Evolutionary conservation across 2,113 vertebrate species (phyloP).

Genomic region (Oophaga pumilio): DNA sequence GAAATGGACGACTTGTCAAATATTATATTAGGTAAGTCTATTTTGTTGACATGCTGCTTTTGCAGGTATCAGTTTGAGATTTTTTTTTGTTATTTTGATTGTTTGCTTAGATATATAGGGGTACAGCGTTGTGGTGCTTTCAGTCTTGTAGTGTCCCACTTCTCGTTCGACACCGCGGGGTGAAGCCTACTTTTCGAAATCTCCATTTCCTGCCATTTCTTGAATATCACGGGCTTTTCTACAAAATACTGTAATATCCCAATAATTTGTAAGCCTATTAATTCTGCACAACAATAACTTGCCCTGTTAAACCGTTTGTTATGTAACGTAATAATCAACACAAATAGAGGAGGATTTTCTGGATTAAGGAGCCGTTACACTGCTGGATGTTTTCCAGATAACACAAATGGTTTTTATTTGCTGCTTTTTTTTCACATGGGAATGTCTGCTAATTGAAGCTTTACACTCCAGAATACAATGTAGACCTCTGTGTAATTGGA

Average conservation of each 20-base stretch:
- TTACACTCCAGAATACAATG: background rate
- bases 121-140: no score
- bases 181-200: background rate
- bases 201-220: background rate
- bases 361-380: conserved; percentile 15
- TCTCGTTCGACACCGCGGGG: background rate
- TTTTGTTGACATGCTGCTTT: no score
- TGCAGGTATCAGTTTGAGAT: no score
- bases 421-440: background rate
- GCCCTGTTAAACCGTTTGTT: background rate
- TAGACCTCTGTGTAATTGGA: background rate
- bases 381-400: background rate
- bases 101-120: no score
- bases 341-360: background rate
- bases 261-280: conserved; percentile 1
- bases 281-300: background rate
- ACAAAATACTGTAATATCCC: background rate
- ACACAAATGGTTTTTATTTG: conserved; percentile 21
- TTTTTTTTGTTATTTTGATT: no score
- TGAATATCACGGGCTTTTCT: background rate
- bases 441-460: background rate
- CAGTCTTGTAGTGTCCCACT: background rate
- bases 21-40: no score
- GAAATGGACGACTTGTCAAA: no score
- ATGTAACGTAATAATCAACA: conserved; percentile 13